Evolutionary conservation across 2,888 invertebrate species (phyloP).

Genomic region (Scaptomyza cyrtandrae): DNA sequence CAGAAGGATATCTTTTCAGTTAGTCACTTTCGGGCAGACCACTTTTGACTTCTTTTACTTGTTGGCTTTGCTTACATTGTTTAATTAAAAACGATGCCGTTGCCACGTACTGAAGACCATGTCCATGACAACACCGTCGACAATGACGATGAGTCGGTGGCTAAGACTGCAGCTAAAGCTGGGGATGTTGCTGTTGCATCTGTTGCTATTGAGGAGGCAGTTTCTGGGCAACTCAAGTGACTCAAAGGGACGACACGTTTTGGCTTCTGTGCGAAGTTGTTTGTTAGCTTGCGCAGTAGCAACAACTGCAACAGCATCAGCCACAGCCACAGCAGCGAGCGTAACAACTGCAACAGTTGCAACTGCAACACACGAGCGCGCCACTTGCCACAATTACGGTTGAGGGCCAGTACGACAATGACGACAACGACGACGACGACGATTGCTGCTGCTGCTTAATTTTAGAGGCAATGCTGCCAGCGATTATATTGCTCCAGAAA

Average conservation of each 20-base stretch:
- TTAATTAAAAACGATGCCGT: constrained; percentile 82
- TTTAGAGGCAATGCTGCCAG: constrained; percentile 61
- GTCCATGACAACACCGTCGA: constrained; percentile 66
- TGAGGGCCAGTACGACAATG: constrained; percentile 29
- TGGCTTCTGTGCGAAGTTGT: constrained; percentile 74
- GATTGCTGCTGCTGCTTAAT: constrained; percentile 70
- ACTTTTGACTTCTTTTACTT: not conserved
- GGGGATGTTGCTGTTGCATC: constrained; percentile 16
- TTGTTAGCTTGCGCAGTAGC: constrained; percentile 59
- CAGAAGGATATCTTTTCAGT: not conserved
- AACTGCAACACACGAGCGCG: constrained; percentile 44
- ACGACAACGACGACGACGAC: not conserved
- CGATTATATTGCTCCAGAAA: constrained; percentile 82
- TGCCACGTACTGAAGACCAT: constrained; percentile 65
- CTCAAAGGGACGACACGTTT: constrained; percentile 81
- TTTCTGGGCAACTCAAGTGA: constrained; percentile 59
- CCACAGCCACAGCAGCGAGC: constrained; percentile 22
- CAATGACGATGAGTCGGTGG: constrained; percentile 51
- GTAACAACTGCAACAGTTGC: constrained; percentile 38
- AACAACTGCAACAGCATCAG: constrained; percentile 41
- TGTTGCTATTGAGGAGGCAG: constrained; percentile 13
- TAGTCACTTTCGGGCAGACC: not conserved
- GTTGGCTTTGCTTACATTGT: constrained; percentile 77
- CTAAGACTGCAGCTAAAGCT: not conserved
- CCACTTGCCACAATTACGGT: constrained; percentile 76